Evolutionary conservation across 2,113 vertebrate genomes (phyloP).

Genomic region (Pseudonaja textilis): DNA sequence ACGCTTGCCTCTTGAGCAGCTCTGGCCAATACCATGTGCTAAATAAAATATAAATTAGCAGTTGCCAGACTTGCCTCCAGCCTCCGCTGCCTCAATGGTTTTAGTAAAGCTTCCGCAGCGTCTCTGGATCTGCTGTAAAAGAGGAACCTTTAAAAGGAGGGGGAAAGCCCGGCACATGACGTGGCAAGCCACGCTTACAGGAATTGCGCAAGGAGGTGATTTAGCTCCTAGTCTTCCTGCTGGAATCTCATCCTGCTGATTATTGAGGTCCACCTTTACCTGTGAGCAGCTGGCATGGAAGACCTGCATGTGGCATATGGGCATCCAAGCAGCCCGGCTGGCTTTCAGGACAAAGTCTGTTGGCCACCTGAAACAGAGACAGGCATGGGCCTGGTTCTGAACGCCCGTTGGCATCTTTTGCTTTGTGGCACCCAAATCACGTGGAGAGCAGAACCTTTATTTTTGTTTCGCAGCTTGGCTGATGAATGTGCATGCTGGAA

Average conservation of each 20-base stretch:
- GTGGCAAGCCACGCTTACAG: background rate
- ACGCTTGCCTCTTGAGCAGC: constrained; percentile 34
- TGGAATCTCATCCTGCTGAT: constrained; percentile 1
- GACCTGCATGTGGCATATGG: background rate
- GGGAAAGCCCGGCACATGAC: background rate
- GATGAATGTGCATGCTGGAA: background rate
- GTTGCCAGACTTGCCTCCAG: background rate
- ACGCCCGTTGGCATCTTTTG: background rate
- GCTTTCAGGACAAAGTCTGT: background rate
- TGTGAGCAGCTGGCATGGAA: background rate
- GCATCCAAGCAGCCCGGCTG: background rate
- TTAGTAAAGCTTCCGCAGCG: background rate
- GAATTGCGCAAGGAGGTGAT: background rate
- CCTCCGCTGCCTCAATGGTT: constrained; percentile 18
- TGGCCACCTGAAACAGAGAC: background rate
- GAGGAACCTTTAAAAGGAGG: background rate
- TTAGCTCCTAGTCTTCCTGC: background rate
- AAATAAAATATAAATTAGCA: background rate
- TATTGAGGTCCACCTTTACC: background rate
- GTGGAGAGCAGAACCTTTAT: background rate
- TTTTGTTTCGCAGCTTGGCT: background rate
- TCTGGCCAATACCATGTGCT: background rate
- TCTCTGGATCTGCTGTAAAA: background rate
- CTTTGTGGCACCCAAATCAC: constrained; percentile 36
- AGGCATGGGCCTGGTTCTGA: background rate